These are phyloP conservation scores for Macrobrachium nipponense DNA, from an alignment of 1,140 invertebrate genomes.

Conservation along the genomic window DNA sequence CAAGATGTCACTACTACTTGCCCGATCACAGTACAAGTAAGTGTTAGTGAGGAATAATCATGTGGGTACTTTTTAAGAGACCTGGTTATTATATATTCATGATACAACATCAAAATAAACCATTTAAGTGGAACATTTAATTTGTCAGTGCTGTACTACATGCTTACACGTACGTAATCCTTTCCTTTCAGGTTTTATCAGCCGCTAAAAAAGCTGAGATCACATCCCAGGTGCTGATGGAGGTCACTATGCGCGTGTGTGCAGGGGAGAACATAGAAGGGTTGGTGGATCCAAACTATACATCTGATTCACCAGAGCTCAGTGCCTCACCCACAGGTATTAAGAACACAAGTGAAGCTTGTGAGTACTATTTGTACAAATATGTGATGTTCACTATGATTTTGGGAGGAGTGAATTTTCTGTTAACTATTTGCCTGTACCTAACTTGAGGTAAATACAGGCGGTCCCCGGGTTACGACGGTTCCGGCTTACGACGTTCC, in stretches of 20 bases:
- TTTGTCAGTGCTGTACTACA: background rate
- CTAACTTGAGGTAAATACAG: too few species aligned
- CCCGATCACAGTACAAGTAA: conserved; percentile 38
- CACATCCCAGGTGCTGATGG: conserved; percentile 49
- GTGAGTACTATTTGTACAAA: background rate
- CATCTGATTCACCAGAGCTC: conserved; percentile 44
- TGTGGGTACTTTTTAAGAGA: background rate
- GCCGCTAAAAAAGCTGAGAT: conserved; percentile 42
- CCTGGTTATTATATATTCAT: background rate
- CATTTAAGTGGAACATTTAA: background rate
- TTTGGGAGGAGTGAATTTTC: background rate
- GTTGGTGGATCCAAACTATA: conserved; percentile 21
- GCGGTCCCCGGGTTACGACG: too few species aligned
- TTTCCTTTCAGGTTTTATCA: conserved; percentile 18
- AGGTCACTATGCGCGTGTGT: conserved; percentile 27
- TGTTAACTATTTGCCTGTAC: too few species aligned
- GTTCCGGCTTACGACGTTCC: too few species aligned
- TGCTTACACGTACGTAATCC: background rate
- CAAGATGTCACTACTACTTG: conserved; percentile 19
- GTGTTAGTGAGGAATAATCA: background rate
- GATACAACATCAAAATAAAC: background rate
- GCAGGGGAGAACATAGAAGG: conserved; percentile 30
- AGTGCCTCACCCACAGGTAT: conserved; percentile 53
- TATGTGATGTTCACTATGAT: background rate
- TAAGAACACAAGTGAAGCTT: background rate